Evolutionary conservation across 92 coral and sea anemone species (phyloP), one percentile per base, ranked within the genome.

Genomic region (Porites cylindrica): DNA sequence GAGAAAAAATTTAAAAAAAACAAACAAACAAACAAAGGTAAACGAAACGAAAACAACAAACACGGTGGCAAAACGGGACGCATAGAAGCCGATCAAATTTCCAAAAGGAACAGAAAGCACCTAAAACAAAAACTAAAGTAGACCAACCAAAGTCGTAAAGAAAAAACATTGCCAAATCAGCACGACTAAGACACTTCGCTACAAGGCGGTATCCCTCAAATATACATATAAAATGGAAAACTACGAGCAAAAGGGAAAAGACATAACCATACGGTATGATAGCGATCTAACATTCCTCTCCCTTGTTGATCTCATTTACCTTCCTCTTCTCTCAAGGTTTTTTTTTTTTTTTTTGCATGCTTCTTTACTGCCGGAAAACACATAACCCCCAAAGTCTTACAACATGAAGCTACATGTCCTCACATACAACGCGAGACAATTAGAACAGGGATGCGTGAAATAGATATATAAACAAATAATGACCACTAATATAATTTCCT

Each of bases 201-300:
- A n/a, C 32, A 67, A 67, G 19, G 72, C 50, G 72, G 72, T 21
- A 67, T 67, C 26, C 26, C 72, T n/a, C 72, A 23, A n/a, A n/a
- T 67, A 17, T n/a, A n/a, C 10, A 53, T 26, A 26, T 26, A 26
- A 26, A 53, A 53, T 8, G 10, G 12, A 11, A 53, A 53, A 53
- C 58, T 67, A n/a, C 72, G 72, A 65, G 72, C 26, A 67, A 8
- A 17, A 11, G 72, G 24, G 8, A 67, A 67, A 67, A 17, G 29
- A 67, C 7, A 67, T n/a, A 67, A 67, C 72, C 29, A 67, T n/a
- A 17, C 1, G 1, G 59, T 53, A 53, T 53, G 59, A 8, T 53
- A 11, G 0, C 13, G 59, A 53, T 11, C 12, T 53, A 23, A 38
- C 70, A 20, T 65, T 65, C 70, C 7, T 19, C 70, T 26, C 32